A percentile compares a stretch with the other conserved stretches of the same genome.
These are phyloP conservation scores for Tiliacea citrago DNA, from an alignment of 2,888 invertebrate species.

Conservation along the genomic window DNA sequence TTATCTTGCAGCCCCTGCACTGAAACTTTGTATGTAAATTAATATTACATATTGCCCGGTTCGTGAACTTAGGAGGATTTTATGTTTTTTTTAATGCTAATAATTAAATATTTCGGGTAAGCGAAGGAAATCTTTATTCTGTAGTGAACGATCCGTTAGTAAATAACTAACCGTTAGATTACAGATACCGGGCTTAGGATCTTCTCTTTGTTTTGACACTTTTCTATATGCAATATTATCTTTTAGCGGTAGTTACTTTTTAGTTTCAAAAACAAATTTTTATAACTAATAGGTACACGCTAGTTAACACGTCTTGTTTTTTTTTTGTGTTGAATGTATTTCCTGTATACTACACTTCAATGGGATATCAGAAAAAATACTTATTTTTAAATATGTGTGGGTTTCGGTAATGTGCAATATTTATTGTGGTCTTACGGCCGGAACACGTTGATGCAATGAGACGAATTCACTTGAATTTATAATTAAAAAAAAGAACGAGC, in stretches of 20 bases:
- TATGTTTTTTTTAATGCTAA: too few species aligned
- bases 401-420: not conserved
- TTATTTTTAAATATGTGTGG: not conserved
- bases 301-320: not conserved
- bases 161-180: not conserved
- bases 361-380: too few species aligned
- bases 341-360: not conserved
- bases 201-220: not conserved
- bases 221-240: not conserved
- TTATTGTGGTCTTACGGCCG: not conserved
- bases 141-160: too few species aligned
- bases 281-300: not conserved
- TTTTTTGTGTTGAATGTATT: not conserved
- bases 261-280: not conserved
- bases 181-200: not conserved
- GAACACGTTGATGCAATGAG: not conserved
- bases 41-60: not conserved
- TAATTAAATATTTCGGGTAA: not conserved
- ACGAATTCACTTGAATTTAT: not conserved
- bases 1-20: constrained; percentile 33
- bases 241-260: not conserved
- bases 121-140: not conserved
- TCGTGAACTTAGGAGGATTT: not conserved
- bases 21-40: constrained; percentile 24
- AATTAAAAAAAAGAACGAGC: too few species aligned